Base-by-base conservation (phyloP, 2,113 vertebrate species). In the Rhabdornis inornatus region DNA sequence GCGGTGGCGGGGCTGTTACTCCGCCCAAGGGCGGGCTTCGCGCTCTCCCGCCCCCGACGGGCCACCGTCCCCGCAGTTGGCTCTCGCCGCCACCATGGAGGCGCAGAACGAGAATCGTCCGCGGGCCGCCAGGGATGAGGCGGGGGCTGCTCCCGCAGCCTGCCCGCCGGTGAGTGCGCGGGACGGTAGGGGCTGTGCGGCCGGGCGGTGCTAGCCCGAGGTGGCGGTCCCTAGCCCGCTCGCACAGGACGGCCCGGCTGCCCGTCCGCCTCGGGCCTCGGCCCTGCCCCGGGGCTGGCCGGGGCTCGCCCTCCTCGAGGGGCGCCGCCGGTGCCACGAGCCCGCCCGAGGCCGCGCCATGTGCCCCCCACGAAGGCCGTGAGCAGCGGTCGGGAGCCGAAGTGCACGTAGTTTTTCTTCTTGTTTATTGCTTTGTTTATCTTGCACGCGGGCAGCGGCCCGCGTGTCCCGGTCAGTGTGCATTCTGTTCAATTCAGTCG, bases 391-490 rank as follows among this genome's bases (percentile, higher is more conserved):
- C 24, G 8, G 13, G n/a, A 15, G 69, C 5, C 3, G 1, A 17
- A 42, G 22, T 4, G 61, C 27, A 25, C 9, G 9, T 15, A 11
- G 57, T 12, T 59, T 11, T 33, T 4, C 20, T 9, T 35, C 33
- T 22, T 31, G 5, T 15, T 44, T 31, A 6, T 21, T 16, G 44
- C 8, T 49, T 37, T 60, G 2, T 56, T 69, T 66, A 0, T 23
- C 50, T 17, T 11, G 19, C 12, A 1, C 37, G 2, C 7, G 44
- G 28, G 3, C 53, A 1, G 13, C 8, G 10, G 22, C 18, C 47
- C 6, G 10, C 3, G 9, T 25, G 55, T 14, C 13, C 39, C 47
- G 2, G 1, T 3, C 33, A 1, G 7, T 5, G 3, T 3, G 19
- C 30, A 0, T 13, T 23, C 7, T 9, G 25, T 6, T 19, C 57